phyloP scores from a whole-genome alignment of 1,140 invertebrate species.

The Papilio polytes region DNA sequence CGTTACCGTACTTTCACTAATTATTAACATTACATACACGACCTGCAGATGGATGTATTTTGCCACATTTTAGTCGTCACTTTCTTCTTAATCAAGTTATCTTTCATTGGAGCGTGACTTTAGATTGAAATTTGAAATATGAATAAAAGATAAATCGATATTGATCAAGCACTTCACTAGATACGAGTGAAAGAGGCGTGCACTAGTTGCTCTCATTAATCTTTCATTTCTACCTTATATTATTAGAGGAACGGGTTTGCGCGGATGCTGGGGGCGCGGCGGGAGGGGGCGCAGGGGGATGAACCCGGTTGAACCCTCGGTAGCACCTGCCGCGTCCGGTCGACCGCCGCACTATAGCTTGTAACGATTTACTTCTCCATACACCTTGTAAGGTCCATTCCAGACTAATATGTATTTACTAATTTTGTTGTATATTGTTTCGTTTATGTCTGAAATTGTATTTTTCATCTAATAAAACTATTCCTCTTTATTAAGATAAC shows the following conservation, averaged over 20 bases:
- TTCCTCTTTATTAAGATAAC: no score
- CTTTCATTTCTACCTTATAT: slow-evolving; percentile 83
- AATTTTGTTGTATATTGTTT: neutral
- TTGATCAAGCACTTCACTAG: slow-evolving; percentile 44
- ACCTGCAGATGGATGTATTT: no score
- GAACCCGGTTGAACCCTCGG: slow-evolving; percentile 79
- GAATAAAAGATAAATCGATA: slow-evolving; percentile 43
- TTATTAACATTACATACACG: no score
- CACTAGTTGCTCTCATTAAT: slow-evolving; percentile 82
- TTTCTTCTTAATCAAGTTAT: no score
- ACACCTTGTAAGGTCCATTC: slow-evolving; percentile 39
- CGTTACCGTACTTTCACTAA: no score
- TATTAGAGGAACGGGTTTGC: slow-evolving; percentile 82
- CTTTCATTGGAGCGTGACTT: no score
- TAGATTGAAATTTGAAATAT: no score
- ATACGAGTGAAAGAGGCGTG: slow-evolving; percentile 77
- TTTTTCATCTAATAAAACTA: neutral
- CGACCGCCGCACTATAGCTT: slow-evolving; percentile 39
- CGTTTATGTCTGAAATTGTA: neutral
- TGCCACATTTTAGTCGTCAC: no score
- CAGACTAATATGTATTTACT: slow-evolving; percentile 11
- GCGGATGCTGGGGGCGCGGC: slow-evolving; percentile 64
- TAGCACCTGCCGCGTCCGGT: slow-evolving; percentile 81
- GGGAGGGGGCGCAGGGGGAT: slow-evolving; percentile 51
- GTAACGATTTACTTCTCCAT: slow-evolving; percentile 53